A percentile compares a stretch with the other conserved stretches of the same genome.
Evolutionary conservation across 2,888 invertebrate genomes (phyloP).

Genomic region (Tachystola acroxantha): DNA sequence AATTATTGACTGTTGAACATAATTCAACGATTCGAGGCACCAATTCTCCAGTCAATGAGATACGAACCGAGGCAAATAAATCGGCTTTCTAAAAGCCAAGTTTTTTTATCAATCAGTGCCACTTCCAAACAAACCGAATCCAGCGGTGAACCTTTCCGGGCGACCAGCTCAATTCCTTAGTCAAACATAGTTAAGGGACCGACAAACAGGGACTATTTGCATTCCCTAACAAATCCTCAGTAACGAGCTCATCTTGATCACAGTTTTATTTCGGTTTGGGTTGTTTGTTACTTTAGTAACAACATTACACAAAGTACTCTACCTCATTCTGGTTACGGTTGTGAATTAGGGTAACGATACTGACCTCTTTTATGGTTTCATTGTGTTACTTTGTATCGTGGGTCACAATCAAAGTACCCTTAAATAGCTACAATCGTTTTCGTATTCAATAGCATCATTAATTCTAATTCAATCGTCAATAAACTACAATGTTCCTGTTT

Average conservation of each 20-base stretch:
- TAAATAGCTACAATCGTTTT: no score
- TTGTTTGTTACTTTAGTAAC: constrained; percentile 1
- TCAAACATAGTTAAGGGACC: constrained; percentile 59
- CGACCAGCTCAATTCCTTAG: constrained; percentile 37
- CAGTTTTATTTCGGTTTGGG: constrained; percentile 26
- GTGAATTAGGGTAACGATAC: no score
- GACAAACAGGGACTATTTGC: constrained; percentile 52
- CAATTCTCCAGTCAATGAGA: constrained; percentile 1
- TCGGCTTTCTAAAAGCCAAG: background rate
- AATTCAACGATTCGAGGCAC: no score
- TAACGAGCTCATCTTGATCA: constrained; percentile 45
- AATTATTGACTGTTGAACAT: no score
- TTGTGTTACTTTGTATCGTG: no score
- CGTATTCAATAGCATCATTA: no score
- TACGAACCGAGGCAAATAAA: constrained; percentile 2
- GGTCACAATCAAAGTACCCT: no score
- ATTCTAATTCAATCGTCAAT: no score
- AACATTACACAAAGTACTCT: constrained; percentile 8
- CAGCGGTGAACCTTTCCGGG: constrained; percentile 29
- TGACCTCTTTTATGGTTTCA: no score
- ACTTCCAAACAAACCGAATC: constrained; percentile 16
- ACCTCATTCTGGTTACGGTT: no score
- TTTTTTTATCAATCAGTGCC: constrained; percentile 5
- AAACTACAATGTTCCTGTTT: no score
- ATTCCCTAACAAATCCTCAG: constrained; percentile 47